A percentile compares a stretch with the other conserved stretches of the same genome.
These are phyloP conservation scores for Rotaria macrura DNA, from an alignment of 2,888 invertebrate genomes.

Conservation along the genomic window DNA sequence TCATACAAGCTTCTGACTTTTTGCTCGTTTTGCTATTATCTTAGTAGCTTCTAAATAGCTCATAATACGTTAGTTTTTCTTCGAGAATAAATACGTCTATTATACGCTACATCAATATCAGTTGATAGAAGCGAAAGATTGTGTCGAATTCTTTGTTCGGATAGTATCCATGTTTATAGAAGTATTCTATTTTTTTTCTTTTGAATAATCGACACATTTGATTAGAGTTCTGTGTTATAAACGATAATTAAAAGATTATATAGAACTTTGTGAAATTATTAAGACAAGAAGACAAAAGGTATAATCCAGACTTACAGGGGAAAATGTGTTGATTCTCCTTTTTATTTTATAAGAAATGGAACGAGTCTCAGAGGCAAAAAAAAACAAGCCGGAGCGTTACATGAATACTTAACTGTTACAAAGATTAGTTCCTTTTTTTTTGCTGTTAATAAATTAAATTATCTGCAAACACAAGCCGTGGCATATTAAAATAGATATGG, in stretches of 20 bases:
- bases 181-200: not conserved
- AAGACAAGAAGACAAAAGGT: not conserved
- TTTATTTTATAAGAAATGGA: not conserved
- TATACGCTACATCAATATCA: too few relatives aligned
- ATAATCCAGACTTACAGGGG: too few relatives aligned
- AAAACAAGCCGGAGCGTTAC: not conserved
- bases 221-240: not conserved
- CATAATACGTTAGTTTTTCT: too few relatives aligned
- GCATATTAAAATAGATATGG: not conserved
- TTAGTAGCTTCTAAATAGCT: too few relatives aligned
- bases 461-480: too few relatives aligned
- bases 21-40: too few relatives aligned
- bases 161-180: too few relatives aligned
- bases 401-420: too few relatives aligned
- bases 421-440: not conserved
- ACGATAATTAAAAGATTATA: not conserved
- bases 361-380: not conserved
- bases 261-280: not conserved
- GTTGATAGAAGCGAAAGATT: too few relatives aligned
- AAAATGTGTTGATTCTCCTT: not conserved
- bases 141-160: too few relatives aligned
- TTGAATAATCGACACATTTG: not conserved
- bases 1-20: too few relatives aligned
- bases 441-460: not conserved
- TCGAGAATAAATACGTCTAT: too few relatives aligned